phyloP scores from a whole-genome alignment of 2,797 vertebrate species.

The Rhinoraja longicauda region DNA sequence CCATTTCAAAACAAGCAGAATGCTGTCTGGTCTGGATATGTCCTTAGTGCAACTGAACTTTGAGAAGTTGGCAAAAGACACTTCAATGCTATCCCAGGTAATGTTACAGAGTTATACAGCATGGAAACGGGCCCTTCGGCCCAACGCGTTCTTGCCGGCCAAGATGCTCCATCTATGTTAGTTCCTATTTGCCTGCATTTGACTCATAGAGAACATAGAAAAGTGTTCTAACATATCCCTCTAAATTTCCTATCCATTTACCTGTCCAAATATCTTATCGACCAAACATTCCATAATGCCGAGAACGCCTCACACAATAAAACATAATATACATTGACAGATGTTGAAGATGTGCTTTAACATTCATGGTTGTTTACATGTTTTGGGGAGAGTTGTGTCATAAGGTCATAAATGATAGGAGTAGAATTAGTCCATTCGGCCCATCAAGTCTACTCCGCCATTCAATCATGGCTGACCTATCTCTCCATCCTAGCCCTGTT shows the following conservation, averaged over 20 bases:
- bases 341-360: not conserved
- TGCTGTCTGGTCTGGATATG: slow-evolving; percentile 5
- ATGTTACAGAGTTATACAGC: not conserved
- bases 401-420: no score
- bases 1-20: slow-evolving; percentile 2
- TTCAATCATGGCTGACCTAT: no score
- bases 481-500: no score
- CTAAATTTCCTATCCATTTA: no score
- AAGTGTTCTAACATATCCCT: no score
- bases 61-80: not conserved
- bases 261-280: no score
- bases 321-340: not conserved
- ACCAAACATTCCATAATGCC: not conserved
- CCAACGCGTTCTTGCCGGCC: not conserved
- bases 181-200: no score
- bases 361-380: not conserved
- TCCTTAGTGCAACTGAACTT: not conserved
- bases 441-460: no score
- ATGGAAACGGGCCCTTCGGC: no score
- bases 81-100: not conserved
- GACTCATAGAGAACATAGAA: no score
- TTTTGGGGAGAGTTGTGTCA: not conserved
- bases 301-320: not conserved
- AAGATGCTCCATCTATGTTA: not conserved
- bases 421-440: no score